Conservation (phyloP, 2,888 invertebrate species). For the Atrina japonica region DNA sequence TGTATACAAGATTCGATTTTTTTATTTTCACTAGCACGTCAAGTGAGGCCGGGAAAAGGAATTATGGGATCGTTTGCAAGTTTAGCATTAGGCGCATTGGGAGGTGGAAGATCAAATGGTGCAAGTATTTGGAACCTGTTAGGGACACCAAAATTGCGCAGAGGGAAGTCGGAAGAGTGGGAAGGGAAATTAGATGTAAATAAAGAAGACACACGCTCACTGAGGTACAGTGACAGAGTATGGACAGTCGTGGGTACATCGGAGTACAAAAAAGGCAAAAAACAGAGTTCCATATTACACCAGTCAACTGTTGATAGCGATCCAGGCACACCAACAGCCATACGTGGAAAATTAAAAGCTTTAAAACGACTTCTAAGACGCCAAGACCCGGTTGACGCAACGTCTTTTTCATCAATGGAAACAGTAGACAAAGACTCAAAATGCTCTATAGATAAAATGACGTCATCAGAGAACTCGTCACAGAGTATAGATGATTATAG, state of each 20-base stretch:
- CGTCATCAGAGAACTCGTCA: slow-evolving; percentile 27
- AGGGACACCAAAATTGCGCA: slow-evolving; percentile 55
- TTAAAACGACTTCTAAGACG: slow-evolving; percentile 40
- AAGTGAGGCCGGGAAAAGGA: slow-evolving; percentile 55
- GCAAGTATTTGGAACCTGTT: slow-evolving; percentile 62
- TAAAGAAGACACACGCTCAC: slow-evolving; percentile 40
- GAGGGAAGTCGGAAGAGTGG: slow-evolving; percentile 58
- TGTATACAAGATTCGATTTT: no score
- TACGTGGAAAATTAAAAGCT: slow-evolving; percentile 31
- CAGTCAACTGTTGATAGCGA: slow-evolving; percentile 42
- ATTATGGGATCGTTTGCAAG: slow-evolving; percentile 65
- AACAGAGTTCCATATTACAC: slow-evolving; percentile 16
- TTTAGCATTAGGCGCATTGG: slow-evolving; percentile 59
- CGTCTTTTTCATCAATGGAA: slow-evolving; percentile 41
- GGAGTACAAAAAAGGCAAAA: slow-evolving; percentile 37
- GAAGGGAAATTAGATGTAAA: slow-evolving; percentile 40
- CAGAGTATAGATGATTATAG: slow-evolving; percentile 32
- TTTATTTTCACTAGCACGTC: slow-evolving; percentile 46
- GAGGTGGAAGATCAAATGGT: slow-evolving; percentile 49
- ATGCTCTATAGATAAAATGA: slow-evolving; percentile 33
- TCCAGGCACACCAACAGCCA: slow-evolving; percentile 33
- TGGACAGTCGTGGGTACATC: slow-evolving; percentile 25
- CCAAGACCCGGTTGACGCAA: slow-evolving; percentile 37
- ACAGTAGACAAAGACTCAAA: slow-evolving; percentile 40
- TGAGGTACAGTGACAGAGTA: slow-evolving; percentile 33